Conservation (phyloP, 2,888 invertebrate genomes). For the Lepidocyrtinus sp. region DNA sequence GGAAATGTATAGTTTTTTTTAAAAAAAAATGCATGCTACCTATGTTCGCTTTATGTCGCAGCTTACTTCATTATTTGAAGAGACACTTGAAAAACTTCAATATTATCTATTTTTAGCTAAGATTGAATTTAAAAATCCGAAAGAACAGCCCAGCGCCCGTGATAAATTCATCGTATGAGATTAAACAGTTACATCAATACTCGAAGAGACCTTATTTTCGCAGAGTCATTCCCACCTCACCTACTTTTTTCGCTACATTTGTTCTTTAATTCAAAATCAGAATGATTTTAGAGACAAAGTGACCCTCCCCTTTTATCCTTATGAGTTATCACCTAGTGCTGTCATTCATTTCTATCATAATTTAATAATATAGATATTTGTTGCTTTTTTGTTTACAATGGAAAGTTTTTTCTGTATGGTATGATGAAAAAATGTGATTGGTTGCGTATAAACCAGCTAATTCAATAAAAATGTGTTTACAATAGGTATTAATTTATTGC, state of each 20-base stretch:
- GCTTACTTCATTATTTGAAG: background rate
- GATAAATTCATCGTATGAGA: conserved; percentile 2
- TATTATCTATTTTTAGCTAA: background rate
- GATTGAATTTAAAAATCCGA: too few species aligned
- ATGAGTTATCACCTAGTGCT: conserved; percentile 10
- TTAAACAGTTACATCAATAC: conserved; percentile 3
- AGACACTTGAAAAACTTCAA: conserved; percentile 6
- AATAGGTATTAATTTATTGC: conserved; percentile 3
- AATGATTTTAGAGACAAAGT: background rate
- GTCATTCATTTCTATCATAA: conserved; percentile 3
- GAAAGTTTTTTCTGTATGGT: background rate
- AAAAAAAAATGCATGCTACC: background rate
- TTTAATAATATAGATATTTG: conserved; percentile 7
- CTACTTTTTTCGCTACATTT: conserved; percentile 7
- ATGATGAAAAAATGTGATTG: background rate
- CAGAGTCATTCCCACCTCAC: background rate
- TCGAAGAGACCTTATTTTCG: background rate
- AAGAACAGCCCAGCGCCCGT: conserved; percentile 3
- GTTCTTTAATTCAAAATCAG: background rate
- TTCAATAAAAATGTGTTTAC: conserved; percentile 9
- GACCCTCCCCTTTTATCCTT: conserved; percentile 13
- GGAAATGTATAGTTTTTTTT: conserved; percentile 22
- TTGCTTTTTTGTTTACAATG: conserved; percentile 1
- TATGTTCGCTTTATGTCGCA: too few species aligned
- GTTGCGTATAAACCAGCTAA: background rate